Conservation (phyloP, 1,140 invertebrate genomes). For the Adoxophyes honmai region DNA sequence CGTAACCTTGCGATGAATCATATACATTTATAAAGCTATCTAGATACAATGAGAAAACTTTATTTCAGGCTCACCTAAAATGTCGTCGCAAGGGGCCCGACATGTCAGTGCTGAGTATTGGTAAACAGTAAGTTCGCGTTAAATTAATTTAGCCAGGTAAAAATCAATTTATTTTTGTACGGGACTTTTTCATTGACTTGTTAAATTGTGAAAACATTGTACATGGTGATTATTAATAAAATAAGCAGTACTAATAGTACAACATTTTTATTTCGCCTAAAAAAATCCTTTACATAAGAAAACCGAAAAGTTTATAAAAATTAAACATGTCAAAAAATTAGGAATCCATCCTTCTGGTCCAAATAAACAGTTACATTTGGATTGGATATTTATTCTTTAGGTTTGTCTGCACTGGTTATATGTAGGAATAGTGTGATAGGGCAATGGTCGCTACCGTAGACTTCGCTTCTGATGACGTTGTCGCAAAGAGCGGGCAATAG, state of each 20-base stretch:
- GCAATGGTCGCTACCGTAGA: slow-evolving; percentile 93
- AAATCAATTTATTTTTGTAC: neutral
- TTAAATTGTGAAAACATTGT: too few species aligned
- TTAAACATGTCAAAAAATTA: slow-evolving; percentile 6
- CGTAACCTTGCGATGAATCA: too few species aligned
- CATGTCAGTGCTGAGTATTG: slow-evolving; percentile 39
- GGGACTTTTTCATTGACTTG: too few species aligned
- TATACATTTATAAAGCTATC: too few species aligned
- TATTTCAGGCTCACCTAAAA: slow-evolving; percentile 52
- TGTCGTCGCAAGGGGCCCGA: slow-evolving; percentile 49
- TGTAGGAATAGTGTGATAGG: slow-evolving; percentile 86
- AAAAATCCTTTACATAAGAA: slow-evolving; percentile 17
- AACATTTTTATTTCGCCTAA: slow-evolving; percentile 21
- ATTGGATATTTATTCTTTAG: slow-evolving; percentile 46
- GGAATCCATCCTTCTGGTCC: neutral
- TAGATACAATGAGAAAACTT: too few species aligned
- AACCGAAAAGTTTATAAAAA: slow-evolving; percentile 12
- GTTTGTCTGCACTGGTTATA: slow-evolving; percentile 59
- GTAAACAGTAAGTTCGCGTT: neutral
- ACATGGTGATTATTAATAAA: neutral
- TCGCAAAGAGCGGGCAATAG: slow-evolving; percentile 89
- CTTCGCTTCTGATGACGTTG: slow-evolving; percentile 84
- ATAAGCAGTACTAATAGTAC: neutral
- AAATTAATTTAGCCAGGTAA: slow-evolving; percentile 1
- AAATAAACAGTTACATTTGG: neutral